A percentile compares a stretch with the other conserved stretches of the same genome.
These are phyloP conservation scores for Acleris laterana DNA, from an alignment of 2,888 invertebrate species.

Conservation along the genomic window DNA sequence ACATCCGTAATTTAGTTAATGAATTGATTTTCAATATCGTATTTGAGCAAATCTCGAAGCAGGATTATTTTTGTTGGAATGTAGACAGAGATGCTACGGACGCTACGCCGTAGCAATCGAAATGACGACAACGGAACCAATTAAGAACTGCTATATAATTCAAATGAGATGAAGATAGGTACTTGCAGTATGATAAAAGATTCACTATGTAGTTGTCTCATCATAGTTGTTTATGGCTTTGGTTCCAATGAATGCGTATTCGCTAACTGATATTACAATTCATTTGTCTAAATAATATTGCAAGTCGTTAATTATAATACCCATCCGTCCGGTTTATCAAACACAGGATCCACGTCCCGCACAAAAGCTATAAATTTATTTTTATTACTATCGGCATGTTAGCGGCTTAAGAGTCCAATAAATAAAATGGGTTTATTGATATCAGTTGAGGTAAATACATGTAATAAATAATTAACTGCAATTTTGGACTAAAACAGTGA, in stretches of 20 bases:
- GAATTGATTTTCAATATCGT: not conserved
- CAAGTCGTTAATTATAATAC: conserved; percentile 24
- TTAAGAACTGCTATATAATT: not conserved
- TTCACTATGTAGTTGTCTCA: no score
- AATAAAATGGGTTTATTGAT: conserved; percentile 28
- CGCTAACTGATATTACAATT: not conserved
- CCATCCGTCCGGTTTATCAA: conserved; percentile 31
- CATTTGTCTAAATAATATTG: conserved; percentile 30
- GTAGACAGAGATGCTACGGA: not conserved
- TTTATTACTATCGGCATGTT: conserved; percentile 10
- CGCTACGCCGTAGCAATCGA: not conserved
- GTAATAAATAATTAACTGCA: conserved; percentile 75
- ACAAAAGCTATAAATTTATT: conserved; percentile 11
- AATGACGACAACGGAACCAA: not conserved
- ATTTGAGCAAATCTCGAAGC: conserved; percentile 9
- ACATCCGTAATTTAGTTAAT: not conserved
- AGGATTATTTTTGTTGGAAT: not conserved
- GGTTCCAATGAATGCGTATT: conserved; percentile 1
- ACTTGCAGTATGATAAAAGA: not conserved
- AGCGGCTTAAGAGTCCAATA: conserved; percentile 26
- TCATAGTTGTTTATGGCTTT: no score
- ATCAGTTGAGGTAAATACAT: conserved; percentile 35
- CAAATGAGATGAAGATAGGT: not conserved
- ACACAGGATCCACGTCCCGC: conserved; percentile 7
- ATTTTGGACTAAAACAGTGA: conserved; percentile 78